phyloP scores from a whole-genome alignment of 2,797 vertebrate species.

The Mormyrops boulengeri region DNA sequence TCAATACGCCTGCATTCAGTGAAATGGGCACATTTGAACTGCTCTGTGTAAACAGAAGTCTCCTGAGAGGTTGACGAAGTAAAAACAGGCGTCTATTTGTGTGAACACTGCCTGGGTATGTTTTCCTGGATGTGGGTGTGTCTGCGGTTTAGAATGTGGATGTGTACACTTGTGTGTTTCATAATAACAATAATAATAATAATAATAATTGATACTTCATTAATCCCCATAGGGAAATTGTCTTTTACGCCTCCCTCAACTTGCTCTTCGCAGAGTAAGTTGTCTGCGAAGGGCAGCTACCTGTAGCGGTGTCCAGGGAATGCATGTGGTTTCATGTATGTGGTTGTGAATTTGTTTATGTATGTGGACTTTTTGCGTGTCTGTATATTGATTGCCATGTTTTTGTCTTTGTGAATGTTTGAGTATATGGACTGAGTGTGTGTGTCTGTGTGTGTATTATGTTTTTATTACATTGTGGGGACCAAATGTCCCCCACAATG shows the following conservation, averaged over 20 bases:
- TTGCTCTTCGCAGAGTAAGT: no score
- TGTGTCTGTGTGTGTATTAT: background rate
- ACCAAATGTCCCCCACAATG: background rate
- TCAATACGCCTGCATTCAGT: background rate
- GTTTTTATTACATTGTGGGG: background rate
- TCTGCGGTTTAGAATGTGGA: conserved; percentile 10
- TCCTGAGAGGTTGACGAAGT: background rate
- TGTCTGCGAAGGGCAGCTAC: no score
- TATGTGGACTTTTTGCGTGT: background rate
- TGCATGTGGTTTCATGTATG: no score
- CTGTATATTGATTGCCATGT: background rate
- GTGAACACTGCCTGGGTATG: background rate
- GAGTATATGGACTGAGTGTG: background rate
- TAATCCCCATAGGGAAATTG: no score
- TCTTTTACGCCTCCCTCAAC: no score
- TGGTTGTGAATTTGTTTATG: background rate
- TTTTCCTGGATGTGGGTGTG: conserved; percentile 19
- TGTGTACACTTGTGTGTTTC: background rate
- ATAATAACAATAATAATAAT: no score
- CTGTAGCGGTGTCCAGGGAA: no score
- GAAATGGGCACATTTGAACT: background rate
- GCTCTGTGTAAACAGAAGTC: background rate
- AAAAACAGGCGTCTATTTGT: background rate
- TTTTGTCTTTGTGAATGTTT: background rate
- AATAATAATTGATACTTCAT: no score